Conservation (phyloP, 2,888 invertebrate genomes). For the Nesidiocoris tenuis region DNA sequence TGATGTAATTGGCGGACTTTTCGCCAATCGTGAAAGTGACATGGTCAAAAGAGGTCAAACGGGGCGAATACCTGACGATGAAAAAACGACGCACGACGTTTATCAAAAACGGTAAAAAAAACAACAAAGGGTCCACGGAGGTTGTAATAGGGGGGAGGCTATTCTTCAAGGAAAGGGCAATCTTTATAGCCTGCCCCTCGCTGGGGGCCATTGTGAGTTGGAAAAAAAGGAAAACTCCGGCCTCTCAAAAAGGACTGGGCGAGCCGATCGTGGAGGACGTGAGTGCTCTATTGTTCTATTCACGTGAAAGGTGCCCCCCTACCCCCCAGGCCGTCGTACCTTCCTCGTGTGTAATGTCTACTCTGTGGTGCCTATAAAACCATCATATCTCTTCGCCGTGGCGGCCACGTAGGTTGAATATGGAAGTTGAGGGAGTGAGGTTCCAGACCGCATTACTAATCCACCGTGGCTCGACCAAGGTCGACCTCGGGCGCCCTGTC, state of each 20-base stretch:
- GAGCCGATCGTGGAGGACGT: neutral
- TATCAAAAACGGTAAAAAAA: neutral
- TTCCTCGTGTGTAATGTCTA: too few relatives aligned
- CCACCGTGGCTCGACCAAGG: conserved; percentile 13
- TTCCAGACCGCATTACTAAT: conserved; percentile 29
- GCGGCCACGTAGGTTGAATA: neutral
- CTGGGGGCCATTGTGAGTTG: neutral
- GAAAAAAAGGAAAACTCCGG: neutral
- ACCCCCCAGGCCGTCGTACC: neutral
- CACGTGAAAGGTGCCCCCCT: neutral
- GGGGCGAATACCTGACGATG: neutral
- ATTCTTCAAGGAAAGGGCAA: conserved; percentile 20
- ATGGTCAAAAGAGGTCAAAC: neutral
- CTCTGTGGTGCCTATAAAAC: neutral
- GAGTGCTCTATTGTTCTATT: conserved; percentile 36
- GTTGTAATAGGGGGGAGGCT: neutral
- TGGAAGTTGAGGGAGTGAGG: conserved; percentile 19
- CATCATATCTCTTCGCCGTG: neutral
- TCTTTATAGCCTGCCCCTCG: conserved; percentile 13
- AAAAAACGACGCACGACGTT: neutral
- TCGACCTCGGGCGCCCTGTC: conserved; percentile 11
- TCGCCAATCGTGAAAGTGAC: neutral
- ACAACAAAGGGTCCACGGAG: neutral
- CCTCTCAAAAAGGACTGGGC: neutral
- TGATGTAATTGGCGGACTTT: too few relatives aligned